Evolutionary conservation across 2,888 invertebrate species (phyloP), one percentile per base, ranked within the genome.

Genomic region (Nomada flava): DNA sequence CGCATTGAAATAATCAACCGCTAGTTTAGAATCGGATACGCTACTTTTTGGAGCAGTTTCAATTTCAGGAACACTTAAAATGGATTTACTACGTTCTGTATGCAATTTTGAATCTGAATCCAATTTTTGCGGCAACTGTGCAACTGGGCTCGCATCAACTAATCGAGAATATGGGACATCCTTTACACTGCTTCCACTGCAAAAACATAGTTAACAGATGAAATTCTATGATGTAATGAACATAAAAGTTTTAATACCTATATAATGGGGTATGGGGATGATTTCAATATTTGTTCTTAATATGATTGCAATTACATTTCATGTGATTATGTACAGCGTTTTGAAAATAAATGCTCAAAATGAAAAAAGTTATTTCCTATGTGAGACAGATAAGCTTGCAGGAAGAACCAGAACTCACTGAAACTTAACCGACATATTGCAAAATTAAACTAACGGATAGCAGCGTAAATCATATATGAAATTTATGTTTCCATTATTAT

Each of bases 131-230:
- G 94, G 95, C 93, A 94, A 89, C 55, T 93, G 94, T 82, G 85
- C 94, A 57, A 93, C 93, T 0, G 95, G 94, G 90, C 96, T 96
- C 0, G 96, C 94, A 89, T 98, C 97, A 9, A 97, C 95, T 71
- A 98, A 94, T 53, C 97, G 95, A 2, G 97, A 96, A 91, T 98
- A 98, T 0, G 98, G 98, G 18, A 98, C 97, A 89, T 97, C 97
- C 85, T 95, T 95, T 83, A 94, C 94, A 29, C 94, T 95, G n/a
- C 90, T 84, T 15, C 90, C 92, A 4, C 92, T 92, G 68, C 44
- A 85, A 86, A 23, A 80, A 84, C 63, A 23, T 69, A 47, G 10
- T 23, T 36, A 1, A 10, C 50, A 42, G 7, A 44, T 79, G 26
- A 52, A 5, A 26, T 50, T 57, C 10, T 13, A 5, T n/a, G 15